phyloP scores from a whole-genome alignment of 2,113 vertebrate species.

The Tachuris rubrigastra region DNA sequence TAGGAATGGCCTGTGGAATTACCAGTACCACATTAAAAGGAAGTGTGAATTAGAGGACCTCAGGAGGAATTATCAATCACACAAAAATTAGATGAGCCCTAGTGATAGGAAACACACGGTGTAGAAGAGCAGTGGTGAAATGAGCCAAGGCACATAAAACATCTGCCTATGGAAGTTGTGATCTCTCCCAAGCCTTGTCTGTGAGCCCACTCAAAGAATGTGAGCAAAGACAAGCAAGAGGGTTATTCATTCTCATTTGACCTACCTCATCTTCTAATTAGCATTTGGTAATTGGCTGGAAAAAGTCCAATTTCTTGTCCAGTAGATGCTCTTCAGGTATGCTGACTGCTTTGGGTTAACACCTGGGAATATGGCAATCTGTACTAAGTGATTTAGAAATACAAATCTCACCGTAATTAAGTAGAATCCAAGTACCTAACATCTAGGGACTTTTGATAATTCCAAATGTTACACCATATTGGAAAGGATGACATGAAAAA shows the following conservation, averaged over 20 bases:
- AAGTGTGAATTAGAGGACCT: not conserved
- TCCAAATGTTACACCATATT: not conserved
- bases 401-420: constrained; percentile 6
- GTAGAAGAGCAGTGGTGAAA: not conserved
- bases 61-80: not conserved
- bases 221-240: not conserved
- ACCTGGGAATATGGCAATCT: not conserved
- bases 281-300: constrained; percentile 39
- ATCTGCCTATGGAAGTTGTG: not conserved
- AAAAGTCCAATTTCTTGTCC: constrained; percentile 22
- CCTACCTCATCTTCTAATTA: constrained; percentile 44
- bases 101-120: not conserved
- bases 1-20: not conserved
- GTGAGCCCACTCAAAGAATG: not conserved
- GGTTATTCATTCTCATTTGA: constrained; percentile 30
- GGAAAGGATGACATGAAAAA: not conserved
- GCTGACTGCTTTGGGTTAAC: not conserved
- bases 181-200: not conserved
- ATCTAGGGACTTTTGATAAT: not conserved
- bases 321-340: not conserved
- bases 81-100: not conserved
- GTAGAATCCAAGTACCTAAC: not conserved
- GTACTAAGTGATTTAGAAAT: not conserved
- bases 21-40: not conserved
- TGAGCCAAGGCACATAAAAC: constrained; percentile 31